Evolutionary conservation across 2,888 invertebrate genomes (phyloP).

Genomic region (Phyto melanocephala): DNA sequence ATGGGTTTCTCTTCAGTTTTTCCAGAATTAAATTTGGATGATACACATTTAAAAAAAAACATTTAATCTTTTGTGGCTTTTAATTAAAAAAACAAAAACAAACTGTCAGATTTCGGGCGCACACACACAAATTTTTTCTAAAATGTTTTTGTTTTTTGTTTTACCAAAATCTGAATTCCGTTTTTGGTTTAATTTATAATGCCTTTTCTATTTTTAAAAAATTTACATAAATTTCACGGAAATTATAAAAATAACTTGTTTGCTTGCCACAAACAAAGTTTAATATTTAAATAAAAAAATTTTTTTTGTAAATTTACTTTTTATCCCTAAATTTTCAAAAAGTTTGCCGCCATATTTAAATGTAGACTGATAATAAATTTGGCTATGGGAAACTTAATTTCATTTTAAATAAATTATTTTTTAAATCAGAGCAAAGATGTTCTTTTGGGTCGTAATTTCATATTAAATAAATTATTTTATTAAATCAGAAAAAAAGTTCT

Average conservation of each 20-base stretch:
- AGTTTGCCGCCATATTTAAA: background rate
- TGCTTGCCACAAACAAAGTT: too few species aligned
- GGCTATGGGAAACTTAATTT: too few species aligned
- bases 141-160: background rate
- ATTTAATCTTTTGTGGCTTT: constrained; percentile 56
- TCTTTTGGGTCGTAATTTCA: too few species aligned
- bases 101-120: too few species aligned
- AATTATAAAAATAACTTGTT: constrained; percentile 5
- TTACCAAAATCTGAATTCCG: background rate
- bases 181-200: background rate
- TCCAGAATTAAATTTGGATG: constrained; percentile 27
- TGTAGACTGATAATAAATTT: background rate
- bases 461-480: too few species aligned
- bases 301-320: background rate
- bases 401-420: too few species aligned
- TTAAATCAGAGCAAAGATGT: too few species aligned
- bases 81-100: background rate
- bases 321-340: background rate
- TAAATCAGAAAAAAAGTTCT: too few species aligned
- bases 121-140: background rate
- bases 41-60: constrained; percentile 43
- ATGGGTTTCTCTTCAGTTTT: background rate
- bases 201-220: background rate
- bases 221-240: constrained; percentile 3
- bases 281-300: too few species aligned